Percentiles rank a stretch among this genome's conserved stretches.
Conservation (phyloP, 2,113 vertebrate species). For the Elephas maximus region DNA sequence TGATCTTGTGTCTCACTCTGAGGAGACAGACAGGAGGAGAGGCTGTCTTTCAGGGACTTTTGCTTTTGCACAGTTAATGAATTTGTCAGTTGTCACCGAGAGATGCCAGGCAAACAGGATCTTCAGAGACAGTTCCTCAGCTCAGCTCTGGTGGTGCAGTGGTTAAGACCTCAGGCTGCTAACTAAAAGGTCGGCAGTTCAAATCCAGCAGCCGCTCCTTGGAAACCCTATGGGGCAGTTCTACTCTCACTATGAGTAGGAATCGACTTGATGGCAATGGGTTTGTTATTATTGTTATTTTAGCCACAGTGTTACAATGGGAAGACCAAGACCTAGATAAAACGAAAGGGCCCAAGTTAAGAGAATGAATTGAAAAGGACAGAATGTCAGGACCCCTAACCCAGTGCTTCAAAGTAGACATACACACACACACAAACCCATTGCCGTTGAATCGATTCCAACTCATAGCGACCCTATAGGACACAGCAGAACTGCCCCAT, state of each 20-base stretch:
- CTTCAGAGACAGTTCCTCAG: neutral
- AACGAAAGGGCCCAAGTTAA: fast-evolving
- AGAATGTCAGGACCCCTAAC: neutral
- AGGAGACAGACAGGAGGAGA: neutral
- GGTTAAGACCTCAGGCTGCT: no score
- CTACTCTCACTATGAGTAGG: no score
- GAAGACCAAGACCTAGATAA: neutral
- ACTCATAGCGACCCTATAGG: no score
- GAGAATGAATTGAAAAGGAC: fast-evolving
- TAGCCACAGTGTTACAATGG: neutral
- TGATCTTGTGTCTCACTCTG: neutral
- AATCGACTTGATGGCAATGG: no score
- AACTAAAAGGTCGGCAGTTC: neutral
- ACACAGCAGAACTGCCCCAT: no score
- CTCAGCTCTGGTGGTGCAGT: no score
- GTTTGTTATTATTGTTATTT: no score
- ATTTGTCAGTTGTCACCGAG: neutral
- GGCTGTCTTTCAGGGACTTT: neutral
- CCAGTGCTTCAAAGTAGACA: fast-evolving
- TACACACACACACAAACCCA: fast-evolving
- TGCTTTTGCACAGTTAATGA: neutral
- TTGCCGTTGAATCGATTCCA: neutral
- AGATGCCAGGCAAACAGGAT: neutral
- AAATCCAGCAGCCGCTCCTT: no score
- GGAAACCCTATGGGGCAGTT: no score